Conservation (phyloP, 2,888 invertebrate genomes). For the Andricus quercusramuli region DNA sequence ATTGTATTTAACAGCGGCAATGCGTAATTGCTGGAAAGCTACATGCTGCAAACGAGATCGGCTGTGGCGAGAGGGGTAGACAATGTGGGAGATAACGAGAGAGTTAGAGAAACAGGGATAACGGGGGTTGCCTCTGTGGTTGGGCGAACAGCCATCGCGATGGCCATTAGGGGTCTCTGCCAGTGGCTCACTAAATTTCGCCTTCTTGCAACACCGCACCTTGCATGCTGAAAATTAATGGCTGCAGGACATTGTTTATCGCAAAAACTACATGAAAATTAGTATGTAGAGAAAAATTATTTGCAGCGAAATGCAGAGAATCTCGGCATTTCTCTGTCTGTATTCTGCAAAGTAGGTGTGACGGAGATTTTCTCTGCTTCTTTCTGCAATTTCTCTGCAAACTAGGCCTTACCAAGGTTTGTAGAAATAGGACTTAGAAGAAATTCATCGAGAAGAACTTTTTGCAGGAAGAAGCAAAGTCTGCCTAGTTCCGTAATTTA, state of each 20-base stretch:
- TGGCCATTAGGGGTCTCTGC: conserved; percentile 76
- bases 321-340: too few species aligned
- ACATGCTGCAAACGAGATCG: conserved; percentile 52
- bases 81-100: conserved; percentile 60
- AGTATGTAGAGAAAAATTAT: too few species aligned
- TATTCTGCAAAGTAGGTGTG: too few species aligned
- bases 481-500: too few species aligned
- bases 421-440: too few species aligned
- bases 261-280: conserved; percentile 57
- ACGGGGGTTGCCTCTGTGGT: conserved; percentile 66
- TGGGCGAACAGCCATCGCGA: conserved; percentile 71
- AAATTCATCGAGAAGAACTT: too few species aligned
- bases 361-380: too few species aligned
- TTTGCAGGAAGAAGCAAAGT: too few species aligned
- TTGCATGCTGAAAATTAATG: conserved; percentile 74
- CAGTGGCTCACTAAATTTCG: conserved; percentile 77
- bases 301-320: too few species aligned
- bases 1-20: conserved; percentile 75
- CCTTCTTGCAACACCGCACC: conserved; percentile 69
- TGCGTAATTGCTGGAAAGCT: conserved; percentile 75
- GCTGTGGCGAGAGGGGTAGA: conserved; percentile 41
- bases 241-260: conserved; percentile 65
- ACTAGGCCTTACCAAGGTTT: too few species aligned
- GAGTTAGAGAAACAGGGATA: conserved; percentile 52
- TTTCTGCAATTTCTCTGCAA: too few species aligned